Evolutionary conservation across 2,113 vertebrate species (phyloP).

Genomic region (Theristicus caerulescens): DNA sequence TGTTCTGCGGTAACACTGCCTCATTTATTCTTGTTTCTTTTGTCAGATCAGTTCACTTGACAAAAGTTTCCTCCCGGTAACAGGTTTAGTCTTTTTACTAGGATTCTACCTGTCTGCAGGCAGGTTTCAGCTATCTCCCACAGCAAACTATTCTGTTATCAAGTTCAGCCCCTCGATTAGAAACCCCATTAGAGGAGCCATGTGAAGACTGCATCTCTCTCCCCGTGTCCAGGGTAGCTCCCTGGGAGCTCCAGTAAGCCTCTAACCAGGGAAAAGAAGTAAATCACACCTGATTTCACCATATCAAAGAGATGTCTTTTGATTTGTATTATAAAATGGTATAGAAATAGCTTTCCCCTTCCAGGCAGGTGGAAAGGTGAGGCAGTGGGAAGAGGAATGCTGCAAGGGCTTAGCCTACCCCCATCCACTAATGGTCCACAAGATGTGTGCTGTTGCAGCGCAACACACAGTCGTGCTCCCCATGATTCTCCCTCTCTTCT

Average conservation of each 20-base stretch:
- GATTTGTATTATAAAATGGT: not conserved
- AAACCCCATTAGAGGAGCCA: not conserved
- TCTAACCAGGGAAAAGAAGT: not conserved
- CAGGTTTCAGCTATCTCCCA: slow-evolving; percentile 7
- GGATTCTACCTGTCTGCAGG: not conserved
- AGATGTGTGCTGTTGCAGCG: fast-evolving
- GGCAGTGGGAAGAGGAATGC: not conserved
- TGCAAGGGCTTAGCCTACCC: not conserved
- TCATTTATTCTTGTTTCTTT: not conserved
- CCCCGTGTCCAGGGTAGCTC: not conserved
- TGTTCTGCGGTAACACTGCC: not conserved
- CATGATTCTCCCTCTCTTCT: not conserved
- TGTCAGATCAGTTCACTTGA: not conserved
- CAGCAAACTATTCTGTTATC: not conserved
- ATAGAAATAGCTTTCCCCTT: not conserved
- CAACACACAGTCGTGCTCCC: not conserved
- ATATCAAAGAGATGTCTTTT: not conserved
- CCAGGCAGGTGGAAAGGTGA: not conserved
- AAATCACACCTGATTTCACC: not conserved
- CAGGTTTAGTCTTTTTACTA: not conserved
- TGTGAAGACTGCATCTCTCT: not conserved
- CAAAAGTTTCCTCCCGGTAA: not conserved
- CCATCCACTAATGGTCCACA: not conserved
- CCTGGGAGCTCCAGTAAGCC: not conserved
- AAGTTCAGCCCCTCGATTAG: not conserved